Percentiles rank a stretch among this genome's conserved stretches.
phyloP scores from a whole-genome alignment of 2,888 invertebrate species.

The Athripsodes cinereus region DNA sequence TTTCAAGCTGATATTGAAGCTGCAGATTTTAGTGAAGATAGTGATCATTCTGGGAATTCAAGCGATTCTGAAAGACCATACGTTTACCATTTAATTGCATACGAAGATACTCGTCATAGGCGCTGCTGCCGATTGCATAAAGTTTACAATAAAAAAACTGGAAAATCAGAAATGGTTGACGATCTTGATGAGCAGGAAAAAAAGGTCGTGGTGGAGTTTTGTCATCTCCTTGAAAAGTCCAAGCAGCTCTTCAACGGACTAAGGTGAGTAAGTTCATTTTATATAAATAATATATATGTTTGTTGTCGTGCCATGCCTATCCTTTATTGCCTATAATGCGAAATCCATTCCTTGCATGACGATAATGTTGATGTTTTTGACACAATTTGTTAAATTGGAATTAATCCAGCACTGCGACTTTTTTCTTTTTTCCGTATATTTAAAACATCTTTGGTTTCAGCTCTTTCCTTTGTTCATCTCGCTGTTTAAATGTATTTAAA shows the following conservation, averaged over 20 bases:
- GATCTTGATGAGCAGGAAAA: slow-evolving; percentile 81
- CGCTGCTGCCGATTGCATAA: no score
- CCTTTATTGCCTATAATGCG: neutral
- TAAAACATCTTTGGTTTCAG: no score
- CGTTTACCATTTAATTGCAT: no score
- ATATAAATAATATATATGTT: neutral
- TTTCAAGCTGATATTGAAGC: neutral
- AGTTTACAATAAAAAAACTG: no score
- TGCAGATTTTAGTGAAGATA: neutral
- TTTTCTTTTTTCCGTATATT: no score
- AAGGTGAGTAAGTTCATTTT: slow-evolving; percentile 50
- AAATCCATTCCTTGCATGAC: no score
- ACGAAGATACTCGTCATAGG: no score
- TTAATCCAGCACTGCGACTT: no score
- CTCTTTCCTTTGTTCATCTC: no score
- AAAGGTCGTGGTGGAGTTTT: slow-evolving; percentile 92
- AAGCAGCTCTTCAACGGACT: slow-evolving; percentile 96
- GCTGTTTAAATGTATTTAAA: no score
- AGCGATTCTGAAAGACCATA: neutral
- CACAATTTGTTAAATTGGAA: no score
- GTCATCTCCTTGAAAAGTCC: slow-evolving; percentile 92
- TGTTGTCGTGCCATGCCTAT: neutral
- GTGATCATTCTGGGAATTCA: neutral
- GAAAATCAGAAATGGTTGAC: slow-evolving; percentile 54
- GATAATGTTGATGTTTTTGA: no score